A percentile compares a stretch with the other conserved stretches of the same genome.
Evolutionary conservation across 2,113 vertebrate genomes (phyloP).

Genomic region (Noctilio leporinus): DNA sequence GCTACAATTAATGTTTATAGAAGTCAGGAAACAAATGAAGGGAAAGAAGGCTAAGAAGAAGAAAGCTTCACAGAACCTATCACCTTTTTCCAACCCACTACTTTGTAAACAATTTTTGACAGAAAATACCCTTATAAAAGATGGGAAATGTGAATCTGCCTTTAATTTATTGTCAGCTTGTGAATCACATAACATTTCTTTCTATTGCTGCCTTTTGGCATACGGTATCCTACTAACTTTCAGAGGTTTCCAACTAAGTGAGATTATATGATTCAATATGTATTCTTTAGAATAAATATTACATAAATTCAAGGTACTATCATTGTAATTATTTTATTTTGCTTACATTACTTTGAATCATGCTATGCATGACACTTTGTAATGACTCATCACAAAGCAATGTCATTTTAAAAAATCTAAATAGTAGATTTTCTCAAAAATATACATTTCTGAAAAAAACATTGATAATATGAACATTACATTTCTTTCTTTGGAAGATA

Average conservation of each 20-base stretch:
- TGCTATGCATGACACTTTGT: neutral
- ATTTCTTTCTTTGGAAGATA: conserved; percentile 36
- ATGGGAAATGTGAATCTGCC: neutral
- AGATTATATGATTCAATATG: neutral
- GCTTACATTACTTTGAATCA: conserved; percentile 2
- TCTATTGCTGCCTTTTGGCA: neutral
- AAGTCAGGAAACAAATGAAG: neutral
- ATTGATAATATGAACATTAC: neutral
- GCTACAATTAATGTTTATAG: neutral
- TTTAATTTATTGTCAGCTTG: neutral
- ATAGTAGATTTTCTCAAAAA: neutral
- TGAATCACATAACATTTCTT: neutral
- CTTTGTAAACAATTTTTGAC: neutral
- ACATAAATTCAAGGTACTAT: neutral
- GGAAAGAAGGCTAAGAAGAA: neutral
- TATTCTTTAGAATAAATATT: neutral
- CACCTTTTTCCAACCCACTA: neutral
- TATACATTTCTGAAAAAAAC: neutral
- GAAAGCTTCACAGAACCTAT: neutral
- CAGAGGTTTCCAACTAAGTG: neutral
- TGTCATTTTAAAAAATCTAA: neutral
- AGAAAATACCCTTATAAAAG: neutral
- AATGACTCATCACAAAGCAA: neutral
- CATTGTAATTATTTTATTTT: neutral
- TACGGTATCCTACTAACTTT: neutral